Conservation (phyloP, 2,888 invertebrate species). For the Aphidoletes aphidimyza region DNA sequence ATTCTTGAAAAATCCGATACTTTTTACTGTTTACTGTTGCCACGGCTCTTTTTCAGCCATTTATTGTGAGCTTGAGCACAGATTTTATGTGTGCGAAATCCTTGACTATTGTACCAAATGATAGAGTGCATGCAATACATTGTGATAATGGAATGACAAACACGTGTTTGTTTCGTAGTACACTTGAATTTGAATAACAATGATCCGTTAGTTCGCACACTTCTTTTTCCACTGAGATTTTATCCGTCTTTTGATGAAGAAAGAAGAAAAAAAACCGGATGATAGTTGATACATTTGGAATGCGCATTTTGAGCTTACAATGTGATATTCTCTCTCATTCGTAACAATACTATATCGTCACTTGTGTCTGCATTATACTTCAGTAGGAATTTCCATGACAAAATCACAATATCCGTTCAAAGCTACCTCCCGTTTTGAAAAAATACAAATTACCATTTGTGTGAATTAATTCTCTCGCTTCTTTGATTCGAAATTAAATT, state of each 20-base stretch:
- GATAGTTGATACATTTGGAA: no score
- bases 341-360: not conserved
- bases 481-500: not conserved
- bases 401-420: no score
- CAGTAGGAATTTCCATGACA: not conserved
- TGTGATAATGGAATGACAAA: constrained; percentile 19
- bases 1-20: constrained; percentile 3
- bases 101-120: not conserved
- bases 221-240: not conserved
- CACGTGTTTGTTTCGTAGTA: constrained; percentile 2
- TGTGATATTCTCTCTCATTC: not conserved
- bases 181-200: constrained; percentile 33
- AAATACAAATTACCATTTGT: not conserved
- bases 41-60: not conserved
- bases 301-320: not conserved
- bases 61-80: not conserved
- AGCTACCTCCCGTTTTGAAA: not conserved
- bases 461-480: not conserved
- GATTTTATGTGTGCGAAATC: not conserved
- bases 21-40: no score
- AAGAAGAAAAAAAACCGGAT: no score
- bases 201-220: not conserved
- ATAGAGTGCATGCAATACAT: not conserved
- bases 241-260: not conserved
- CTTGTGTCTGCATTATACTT: not conserved